phyloP scores from a whole-genome alignment of 92 coral and sea anemone species.

The Diadumene lineata region DNA sequence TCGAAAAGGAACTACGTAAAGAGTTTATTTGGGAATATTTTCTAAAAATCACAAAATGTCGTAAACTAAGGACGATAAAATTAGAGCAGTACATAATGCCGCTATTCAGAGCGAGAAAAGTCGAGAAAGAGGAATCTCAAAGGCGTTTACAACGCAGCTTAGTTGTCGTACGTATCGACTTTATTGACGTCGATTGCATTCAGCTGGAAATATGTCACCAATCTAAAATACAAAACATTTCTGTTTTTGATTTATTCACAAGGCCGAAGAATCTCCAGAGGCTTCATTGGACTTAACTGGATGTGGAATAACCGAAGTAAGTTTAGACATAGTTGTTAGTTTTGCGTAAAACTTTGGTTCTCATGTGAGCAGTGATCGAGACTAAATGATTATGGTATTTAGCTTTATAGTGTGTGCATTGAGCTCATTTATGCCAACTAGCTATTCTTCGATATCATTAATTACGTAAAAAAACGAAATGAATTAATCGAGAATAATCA shows the following conservation, averaged over 20 bases:
- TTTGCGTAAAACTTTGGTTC: not conserved
- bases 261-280: conserved; percentile 96
- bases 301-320: conserved; percentile 90
- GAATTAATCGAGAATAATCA: too few species aligned
- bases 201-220: too few species aligned
- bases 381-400: too few species aligned
- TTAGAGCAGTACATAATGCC: conserved; percentile 53
- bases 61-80: not conserved
- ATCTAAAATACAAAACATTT: too few species aligned
- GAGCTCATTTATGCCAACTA: too few species aligned
- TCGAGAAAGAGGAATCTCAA: conserved; percentile 78
- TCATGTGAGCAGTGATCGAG: too few species aligned
- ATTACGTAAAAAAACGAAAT: too few species aligned
- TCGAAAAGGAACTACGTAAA: too few species aligned
- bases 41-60: conserved; percentile 2
- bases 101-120: conserved; percentile 80
- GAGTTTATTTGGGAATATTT: too few species aligned
- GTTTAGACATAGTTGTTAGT: not conserved
- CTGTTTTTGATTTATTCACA: not conserved
- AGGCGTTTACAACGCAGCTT: conserved; percentile 76
- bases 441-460: too few species aligned
- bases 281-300: conserved; percentile 83
- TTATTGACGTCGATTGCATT: not conserved
- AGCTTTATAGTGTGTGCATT: too few species aligned
- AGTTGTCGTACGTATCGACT: conserved; percentile 68